These are phyloP conservation scores for Heterotis niloticus DNA, from an alignment of 2,113 vertebrate genomes.

Conservation along the genomic window DNA sequence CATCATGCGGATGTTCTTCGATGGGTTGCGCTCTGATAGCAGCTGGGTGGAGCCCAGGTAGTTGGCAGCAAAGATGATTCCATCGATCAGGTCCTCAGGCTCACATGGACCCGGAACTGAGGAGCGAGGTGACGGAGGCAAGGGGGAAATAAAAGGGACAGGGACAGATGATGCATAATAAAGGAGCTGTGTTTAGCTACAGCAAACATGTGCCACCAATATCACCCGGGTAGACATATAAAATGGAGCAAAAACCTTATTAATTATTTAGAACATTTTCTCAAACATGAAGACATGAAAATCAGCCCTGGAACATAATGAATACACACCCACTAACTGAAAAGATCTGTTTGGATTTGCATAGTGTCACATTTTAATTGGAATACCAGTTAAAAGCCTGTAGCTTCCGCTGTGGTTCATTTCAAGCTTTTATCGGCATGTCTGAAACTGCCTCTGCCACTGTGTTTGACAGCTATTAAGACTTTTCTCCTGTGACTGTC, in stretches of 20 bases:
- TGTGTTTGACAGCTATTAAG: neutral
- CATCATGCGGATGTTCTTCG: conserved; percentile 98
- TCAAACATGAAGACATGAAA: neutral
- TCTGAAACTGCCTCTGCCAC: too few relatives aligned
- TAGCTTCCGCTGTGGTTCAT: neutral
- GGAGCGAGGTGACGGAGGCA: neutral
- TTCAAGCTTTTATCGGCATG: neutral
- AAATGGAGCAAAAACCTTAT: neutral
- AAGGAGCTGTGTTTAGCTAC: neutral
- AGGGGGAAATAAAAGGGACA: neutral
- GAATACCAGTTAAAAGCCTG: neutral
- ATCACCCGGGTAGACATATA: neutral
- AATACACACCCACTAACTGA: neutral
- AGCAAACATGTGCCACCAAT: neutral
- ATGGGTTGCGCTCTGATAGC: conserved; percentile 93
- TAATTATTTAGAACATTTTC: conserved; percentile 1
- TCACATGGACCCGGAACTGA: conserved; percentile 96
- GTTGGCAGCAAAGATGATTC: conserved; percentile 98
- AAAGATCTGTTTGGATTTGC: neutral
- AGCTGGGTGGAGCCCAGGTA: conserved; percentile 98
- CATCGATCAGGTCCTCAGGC: conserved; percentile 96
- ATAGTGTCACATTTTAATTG: neutral
- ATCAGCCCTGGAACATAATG: neutral
- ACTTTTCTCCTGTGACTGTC: neutral
- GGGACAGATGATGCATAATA: conserved; percentile 9